Conservation (phyloP, 2,797 vertebrate genomes). For the Acanthurus lineatus region DNA sequence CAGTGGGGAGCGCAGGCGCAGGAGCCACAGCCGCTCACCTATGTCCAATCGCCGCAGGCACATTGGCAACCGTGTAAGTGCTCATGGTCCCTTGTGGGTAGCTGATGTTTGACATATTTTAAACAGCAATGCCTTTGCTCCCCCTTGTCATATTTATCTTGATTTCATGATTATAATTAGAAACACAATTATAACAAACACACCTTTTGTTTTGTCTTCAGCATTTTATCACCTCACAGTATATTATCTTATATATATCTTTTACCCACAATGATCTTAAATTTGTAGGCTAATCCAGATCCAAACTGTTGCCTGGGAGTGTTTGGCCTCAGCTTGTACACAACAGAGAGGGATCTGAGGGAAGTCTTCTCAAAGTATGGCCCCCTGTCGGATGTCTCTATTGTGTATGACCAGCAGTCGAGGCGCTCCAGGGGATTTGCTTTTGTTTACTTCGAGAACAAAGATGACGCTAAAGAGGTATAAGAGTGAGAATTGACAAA, state of each 20-base stretch:
- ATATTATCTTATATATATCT: not conserved
- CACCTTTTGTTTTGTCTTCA: not conserved
- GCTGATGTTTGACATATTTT: not conserved
- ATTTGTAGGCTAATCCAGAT: conserved; percentile 93
- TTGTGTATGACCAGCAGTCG: conserved; percentile 97
- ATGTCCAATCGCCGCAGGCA: conserved; percentile 97
- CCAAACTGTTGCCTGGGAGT: conserved; percentile 96
- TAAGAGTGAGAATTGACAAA: conserved; percentile 14
- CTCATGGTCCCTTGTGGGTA: not conserved
- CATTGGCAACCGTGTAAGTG: conserved; percentile 93
- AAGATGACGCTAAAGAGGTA: conserved; percentile 94
- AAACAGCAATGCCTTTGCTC: not conserved
- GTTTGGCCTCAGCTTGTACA: conserved; percentile 96
- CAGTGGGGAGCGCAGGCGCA: conserved; percentile 90
- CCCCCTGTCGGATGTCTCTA: conserved; percentile 92
- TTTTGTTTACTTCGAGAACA: conserved; percentile 96
- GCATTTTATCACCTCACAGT: not conserved
- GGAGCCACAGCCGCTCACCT: conserved; percentile 94
- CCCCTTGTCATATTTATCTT: not conserved
- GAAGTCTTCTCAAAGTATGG: conserved; percentile 98
- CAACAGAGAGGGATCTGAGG: conserved; percentile 94
- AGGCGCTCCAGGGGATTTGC: conserved; percentile 96
- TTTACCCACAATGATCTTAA: not conserved
- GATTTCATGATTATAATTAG: not conserved
- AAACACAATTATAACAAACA: not conserved